Base-by-base conservation (phyloP, 2,888 invertebrate genomes). In the Pseudeuparius sepicola region DNA sequence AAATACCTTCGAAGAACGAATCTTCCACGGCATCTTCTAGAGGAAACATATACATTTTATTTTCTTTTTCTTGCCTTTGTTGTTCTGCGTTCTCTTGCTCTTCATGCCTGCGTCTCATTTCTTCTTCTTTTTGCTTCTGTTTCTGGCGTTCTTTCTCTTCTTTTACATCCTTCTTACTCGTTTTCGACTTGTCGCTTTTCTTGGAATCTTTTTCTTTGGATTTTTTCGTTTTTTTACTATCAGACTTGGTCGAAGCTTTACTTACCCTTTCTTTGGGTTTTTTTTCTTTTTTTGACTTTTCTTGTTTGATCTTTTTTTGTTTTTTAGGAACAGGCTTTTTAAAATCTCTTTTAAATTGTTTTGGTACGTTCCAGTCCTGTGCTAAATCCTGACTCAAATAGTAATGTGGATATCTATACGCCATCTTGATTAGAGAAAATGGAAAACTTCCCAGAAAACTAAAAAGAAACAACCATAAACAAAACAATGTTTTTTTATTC, bases 381-480 rank as follows among this genome's bases (percentile, higher is more conserved):
- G 60, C 62, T 4, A 62, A 23, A 28, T 50, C 49, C 45, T 63
- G 59, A 2, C 55, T 51, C 13, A 58, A 52, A 10, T 56, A 40
- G 36, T 45, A 48, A 9, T 58, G 58, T 2, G 52, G 47, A 27
- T 48, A 50, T 39, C 52, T 51, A 14, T 56, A 50, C 1, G 58
- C 52, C 11, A 53, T 39, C 41, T 53, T 55, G 6, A 59, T 48
- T 5, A 63, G 40, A 9, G 50, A 47, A 41, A 55, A 63, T 38
- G 59, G 59, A 39, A 63, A 63, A 30, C n/a, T n/a, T n/a, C n/a
- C n/a, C n/a, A n/a, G n/a, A n/a, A n/a, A n/a, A n/a, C n/a, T n/a
- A n/a, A n/a, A n/a, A n/a, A n/a, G n/a, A n/a, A n/a, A n/a, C n/a
- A n/a, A n/a, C n/a, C n/a, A n/a, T n/a, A n/a, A n/a, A n/a, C n/a